Evolutionary conservation across 2,797 vertebrate genomes (phyloP), one percentile per base, ranked within the genome.

Genomic region (Cynodonichthys magdalenae): DNA sequence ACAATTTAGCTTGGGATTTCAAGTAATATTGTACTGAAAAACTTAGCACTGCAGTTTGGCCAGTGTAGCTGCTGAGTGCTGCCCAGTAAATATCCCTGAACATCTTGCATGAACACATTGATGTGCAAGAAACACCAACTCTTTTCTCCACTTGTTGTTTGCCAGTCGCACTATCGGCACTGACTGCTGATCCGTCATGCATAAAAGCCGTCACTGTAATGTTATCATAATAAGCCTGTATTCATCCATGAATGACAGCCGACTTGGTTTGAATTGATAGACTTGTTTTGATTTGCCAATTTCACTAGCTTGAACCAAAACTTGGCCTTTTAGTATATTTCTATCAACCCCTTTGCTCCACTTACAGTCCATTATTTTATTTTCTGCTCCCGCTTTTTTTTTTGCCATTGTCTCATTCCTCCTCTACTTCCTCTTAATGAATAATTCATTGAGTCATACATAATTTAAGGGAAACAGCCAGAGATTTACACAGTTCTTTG

Each of bases 401-500:
- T 81, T 81, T 57, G 49, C 80, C 3, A 2, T 53, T 47, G 27
- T 66, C 73, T 64, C 72, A 67, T 74, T 73, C 88, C 74, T 71
- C 52, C 79, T 77, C 71, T 54, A 78, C 78, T 78, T 70, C 76
- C 54, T 68, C 69, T 54, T 56, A 3, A 89, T 93, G 86, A 88
- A 92, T 93, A 84, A 92, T 93, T 89, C 83, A 92, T 81, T 0
- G 55, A 58, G 54, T 76, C 87, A 81, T 92, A 64, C 83, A 92
- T 93, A 90, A 92, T 93, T 92, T 83, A 91, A 75, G 79, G 53
- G 69, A 83, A 84, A 86, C 84, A 58, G 84, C 71, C 75, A 74
- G 81, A 89, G 87, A 92, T 92, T 92, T 92, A 91, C 90, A 88
- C 84, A 72, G 77, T 81, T 82, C 87, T 90, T 85, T 90, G 85